A percentile compares a stretch with the other conserved stretches of the same genome.
phyloP scores from a whole-genome alignment of 2,797 vertebrate species.

The Tenualosa thibaudeaui region DNA sequence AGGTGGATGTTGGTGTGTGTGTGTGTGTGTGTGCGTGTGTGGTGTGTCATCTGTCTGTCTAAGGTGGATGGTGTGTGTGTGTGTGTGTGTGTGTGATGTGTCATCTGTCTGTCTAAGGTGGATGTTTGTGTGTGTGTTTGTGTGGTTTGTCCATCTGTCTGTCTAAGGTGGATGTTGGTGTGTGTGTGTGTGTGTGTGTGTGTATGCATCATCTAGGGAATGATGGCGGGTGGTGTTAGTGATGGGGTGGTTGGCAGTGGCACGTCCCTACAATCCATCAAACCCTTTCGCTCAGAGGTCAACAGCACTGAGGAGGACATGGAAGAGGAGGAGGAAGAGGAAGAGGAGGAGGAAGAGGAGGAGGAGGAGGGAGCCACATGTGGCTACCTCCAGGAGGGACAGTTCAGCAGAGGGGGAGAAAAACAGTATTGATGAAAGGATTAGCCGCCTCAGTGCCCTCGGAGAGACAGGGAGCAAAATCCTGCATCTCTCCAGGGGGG shows the following conservation, averaged over 20 bases:
- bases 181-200: background rate
- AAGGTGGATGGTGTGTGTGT: background rate
- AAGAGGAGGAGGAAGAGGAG: background rate
- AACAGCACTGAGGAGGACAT: slow-evolving; percentile 21
- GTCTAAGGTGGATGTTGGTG: background rate
- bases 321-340: background rate
- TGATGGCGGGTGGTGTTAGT: background rate
- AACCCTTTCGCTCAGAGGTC: slow-evolving; percentile 23
- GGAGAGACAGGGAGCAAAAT: slow-evolving; percentile 53
- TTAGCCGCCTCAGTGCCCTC: slow-evolving; percentile 63
- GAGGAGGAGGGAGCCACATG: slow-evolving; percentile 32
- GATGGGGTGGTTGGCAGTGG: background rate
- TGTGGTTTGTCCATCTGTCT: background rate
- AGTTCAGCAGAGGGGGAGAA: slow-evolving; percentile 47
- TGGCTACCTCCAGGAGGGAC: slow-evolving; percentile 61
- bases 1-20: background rate
- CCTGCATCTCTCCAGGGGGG: slow-evolving; percentile 28
- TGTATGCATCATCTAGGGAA: background rate
- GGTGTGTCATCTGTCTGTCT: background rate
- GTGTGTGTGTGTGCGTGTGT: background rate
- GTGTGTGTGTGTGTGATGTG: background rate
- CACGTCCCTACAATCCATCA: slow-evolving; percentile 5
- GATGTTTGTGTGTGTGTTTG: background rate
- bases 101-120: background rate
- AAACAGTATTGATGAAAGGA: slow-evolving; percentile 69